Conservation (phyloP, 2,888 invertebrate species). For the Melieria picta region DNA sequence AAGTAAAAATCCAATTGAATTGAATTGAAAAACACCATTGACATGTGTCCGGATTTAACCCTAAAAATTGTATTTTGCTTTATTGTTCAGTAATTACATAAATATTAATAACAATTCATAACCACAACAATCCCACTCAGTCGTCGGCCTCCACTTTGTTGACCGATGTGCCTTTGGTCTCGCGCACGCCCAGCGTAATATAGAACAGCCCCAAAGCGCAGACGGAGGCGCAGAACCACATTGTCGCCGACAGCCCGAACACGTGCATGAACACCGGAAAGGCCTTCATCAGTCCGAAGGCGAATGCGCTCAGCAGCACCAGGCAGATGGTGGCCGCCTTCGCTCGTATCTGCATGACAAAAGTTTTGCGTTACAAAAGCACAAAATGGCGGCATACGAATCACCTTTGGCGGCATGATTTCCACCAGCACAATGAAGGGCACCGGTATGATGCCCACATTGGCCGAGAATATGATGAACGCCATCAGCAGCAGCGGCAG, state of each 20-base stretch:
- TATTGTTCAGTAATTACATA: too few species aligned
- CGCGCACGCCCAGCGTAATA: conserved; percentile 54
- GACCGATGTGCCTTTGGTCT: conserved; percentile 62
- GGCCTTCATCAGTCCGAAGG: conserved; percentile 54
- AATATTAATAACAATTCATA: not conserved
- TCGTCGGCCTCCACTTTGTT: conserved; percentile 23
- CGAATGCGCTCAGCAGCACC: conserved; percentile 49
- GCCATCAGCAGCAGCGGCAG: conserved; percentile 58
- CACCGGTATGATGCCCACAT: conserved; percentile 59
- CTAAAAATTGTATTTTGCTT: too few species aligned
- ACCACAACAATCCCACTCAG: not conserved
- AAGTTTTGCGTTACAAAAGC: not conserved
- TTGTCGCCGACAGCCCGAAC: conserved; percentile 54
- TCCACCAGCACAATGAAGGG: conserved; percentile 60
- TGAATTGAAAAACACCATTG: too few species aligned
- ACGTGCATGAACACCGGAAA: conserved; percentile 56
- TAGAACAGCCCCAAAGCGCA: conserved; percentile 57
- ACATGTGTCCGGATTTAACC: too few species aligned
- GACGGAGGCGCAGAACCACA: conserved; percentile 58
- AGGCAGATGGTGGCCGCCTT: conserved; percentile 54
- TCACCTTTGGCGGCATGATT: conserved; percentile 60
- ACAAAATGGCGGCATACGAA: not conserved
- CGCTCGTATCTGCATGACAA: conserved; percentile 49
- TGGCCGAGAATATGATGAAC: conserved; percentile 55
- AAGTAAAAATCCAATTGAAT: too few species aligned